Evolutionary conservation across 2,797 vertebrate genomes (phyloP).

Genomic region (Sitta carolinensis): DNA sequence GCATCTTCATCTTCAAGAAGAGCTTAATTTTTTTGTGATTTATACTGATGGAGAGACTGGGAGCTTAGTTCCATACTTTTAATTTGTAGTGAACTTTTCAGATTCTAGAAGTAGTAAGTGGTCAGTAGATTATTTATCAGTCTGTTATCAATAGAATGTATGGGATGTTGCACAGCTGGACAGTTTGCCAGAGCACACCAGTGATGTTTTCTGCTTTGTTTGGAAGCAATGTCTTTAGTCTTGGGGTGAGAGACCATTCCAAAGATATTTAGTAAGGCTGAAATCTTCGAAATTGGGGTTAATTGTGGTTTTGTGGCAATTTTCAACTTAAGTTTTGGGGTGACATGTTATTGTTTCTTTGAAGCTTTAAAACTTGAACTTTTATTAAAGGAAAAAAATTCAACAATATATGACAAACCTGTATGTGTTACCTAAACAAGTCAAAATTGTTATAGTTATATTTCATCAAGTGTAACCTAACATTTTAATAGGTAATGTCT

Average conservation of each 20-base stretch:
- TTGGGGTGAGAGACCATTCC: not conserved
- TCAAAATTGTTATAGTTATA: constrained; percentile 64
- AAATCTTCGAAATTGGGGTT: not conserved
- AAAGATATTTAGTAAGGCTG: not conserved
- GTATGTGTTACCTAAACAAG: constrained; percentile 57
- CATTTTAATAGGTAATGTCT: constrained; percentile 64
- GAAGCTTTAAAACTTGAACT: constrained; percentile 41
- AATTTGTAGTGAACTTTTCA: not conserved
- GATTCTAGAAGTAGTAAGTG: not conserved
- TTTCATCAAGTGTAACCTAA: constrained; percentile 63
- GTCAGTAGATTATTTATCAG: not conserved
- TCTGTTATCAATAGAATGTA: not conserved
- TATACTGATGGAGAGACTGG: not conserved
- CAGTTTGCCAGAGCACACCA: not conserved
- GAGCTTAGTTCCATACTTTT: not conserved
- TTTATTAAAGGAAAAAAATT: constrained; percentile 59
- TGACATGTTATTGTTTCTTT: constrained; percentile 29
- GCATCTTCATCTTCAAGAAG: not conserved
- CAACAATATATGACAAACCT: constrained; percentile 47
- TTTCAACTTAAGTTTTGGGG: constrained; percentile 48
- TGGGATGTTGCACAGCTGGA: rapidly evolving
- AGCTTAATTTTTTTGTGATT: not conserved
- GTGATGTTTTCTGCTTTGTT: not conserved
- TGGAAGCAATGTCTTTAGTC: not conserved
- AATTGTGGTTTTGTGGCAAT: not conserved